Evolutionary conservation across 2,113 vertebrate genomes (phyloP).

Genomic region (Chitala chitala): DNA sequence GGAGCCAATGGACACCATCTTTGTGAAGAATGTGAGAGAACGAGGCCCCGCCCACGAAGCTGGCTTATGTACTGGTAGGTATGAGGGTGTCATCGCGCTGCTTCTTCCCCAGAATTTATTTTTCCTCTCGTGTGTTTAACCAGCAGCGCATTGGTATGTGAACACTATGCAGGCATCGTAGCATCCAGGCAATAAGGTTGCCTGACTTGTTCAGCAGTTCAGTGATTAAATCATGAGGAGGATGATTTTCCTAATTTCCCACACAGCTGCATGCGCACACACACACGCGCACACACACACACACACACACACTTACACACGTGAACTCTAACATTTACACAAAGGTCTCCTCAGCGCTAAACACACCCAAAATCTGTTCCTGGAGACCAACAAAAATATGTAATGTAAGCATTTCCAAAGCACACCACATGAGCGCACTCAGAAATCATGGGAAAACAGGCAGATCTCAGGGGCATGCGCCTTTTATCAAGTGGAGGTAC

Average conservation of each 20-base stretch:
- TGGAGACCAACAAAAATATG: too few relatives aligned
- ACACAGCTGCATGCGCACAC: background rate
- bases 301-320: background rate
- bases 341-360: background rate
- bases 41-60: constrained; percentile 86
- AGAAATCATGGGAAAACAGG: background rate
- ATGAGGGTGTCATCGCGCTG: background rate
- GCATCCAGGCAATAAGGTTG: too few relatives aligned
- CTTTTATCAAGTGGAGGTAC: background rate
- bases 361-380: background rate
- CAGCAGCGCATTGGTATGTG: background rate
- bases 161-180: too few relatives aligned
- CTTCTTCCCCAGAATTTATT: background rate
- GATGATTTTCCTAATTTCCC: too few relatives aligned
- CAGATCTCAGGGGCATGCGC: background rate
- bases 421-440: background rate
- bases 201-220: too few relatives aligned
- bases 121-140: background rate
- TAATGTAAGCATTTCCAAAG: too few relatives aligned
- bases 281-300: too few relatives aligned
- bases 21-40: constrained; percentile 92
- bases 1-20: constrained; percentile 99
- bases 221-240: too few relatives aligned
- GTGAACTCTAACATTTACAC: background rate
- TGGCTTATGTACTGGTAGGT: constrained; percentile 83